Evolutionary conservation across 2,113 vertebrate genomes (phyloP).

Genomic region (Poeciliopsis retropinna): DNA sequence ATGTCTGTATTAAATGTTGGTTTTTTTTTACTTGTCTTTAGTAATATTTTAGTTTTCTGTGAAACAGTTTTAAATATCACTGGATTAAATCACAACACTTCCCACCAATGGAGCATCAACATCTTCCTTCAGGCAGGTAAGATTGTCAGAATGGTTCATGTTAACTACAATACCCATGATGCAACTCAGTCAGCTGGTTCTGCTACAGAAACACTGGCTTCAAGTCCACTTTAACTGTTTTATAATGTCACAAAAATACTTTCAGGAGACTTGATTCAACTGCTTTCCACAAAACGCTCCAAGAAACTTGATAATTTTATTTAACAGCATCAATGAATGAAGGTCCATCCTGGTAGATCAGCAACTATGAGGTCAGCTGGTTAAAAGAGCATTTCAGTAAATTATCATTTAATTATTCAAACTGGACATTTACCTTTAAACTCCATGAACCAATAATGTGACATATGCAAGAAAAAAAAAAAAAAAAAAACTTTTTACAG

Average conservation of each 20-base stretch:
- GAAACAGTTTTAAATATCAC: background rate
- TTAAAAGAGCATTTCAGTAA: background rate
- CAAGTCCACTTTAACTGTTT: background rate
- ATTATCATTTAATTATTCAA: background rate
- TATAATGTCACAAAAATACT: background rate
- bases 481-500: slow-evolving; percentile 10
- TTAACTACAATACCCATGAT: slow-evolving; percentile 12
- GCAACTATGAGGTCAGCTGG: slow-evolving; percentile 26
- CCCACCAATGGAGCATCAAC: background rate
- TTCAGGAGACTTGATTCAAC: background rate
- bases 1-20: background rate
- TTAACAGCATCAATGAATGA: slow-evolving; percentile 1
- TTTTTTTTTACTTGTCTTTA: background rate
- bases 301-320: background rate
- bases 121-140: background rate
- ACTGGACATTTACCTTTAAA: slow-evolving; percentile 3
- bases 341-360: slow-evolving; percentile 1
- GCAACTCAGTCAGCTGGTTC: background rate
- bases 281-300: background rate
- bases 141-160: background rate
- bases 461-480: slow-evolving; percentile 20
- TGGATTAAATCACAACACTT: too few species aligned
- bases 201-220: background rate
- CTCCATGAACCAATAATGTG: slow-evolving; percentile 6
- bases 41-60: background rate